Evolutionary conservation across 2,113 vertebrate genomes (phyloP), one percentile per base, ranked within the genome.

Genomic region (Cettia cetti): DNA sequence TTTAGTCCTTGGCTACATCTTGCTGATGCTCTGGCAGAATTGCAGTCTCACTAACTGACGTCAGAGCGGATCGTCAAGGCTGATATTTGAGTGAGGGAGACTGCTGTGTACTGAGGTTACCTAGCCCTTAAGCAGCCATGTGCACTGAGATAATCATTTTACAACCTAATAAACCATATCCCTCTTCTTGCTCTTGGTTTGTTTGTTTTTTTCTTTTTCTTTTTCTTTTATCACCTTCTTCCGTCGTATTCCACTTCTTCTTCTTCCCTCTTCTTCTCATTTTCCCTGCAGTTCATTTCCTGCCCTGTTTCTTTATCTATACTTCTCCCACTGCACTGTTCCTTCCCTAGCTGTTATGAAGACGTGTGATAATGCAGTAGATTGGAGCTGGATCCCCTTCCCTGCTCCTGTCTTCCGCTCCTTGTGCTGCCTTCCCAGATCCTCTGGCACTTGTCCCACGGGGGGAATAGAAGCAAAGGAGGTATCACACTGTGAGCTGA

Each of bases 281-380:
- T 96, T 93, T 93, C 80, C 95, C 94, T 61, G 47, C 60, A 95
- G 90, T 95, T 96, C 92, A 96, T 97, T 96, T 96, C 92, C 94
- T 94, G 88, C 92, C 95, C 90, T 92, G 4, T 96, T 96, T 96
- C 94, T 96, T 97, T 96, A 93, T 97, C 93, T 96, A 82, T 89
- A 96, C 92, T 92, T 96, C 88, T 95, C 94, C 95, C 80, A 69
- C 82, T 53, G 53, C 93, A 83, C 86, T 26, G 40, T 91, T 90
- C 93, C 90, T 94, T 86, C 86, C 88, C 80, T 86, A 82, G 90
- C 65, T 90, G 90, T 90, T 84, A 86, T 16, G 90, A 95, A 96
- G 93, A 84, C 61, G 45, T 71, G 80, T 93, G 69, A 66, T 78
- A 57, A 72, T 33, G 77, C 45, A 2, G 49, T 94, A 65, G 86